These are phyloP conservation scores for Cerceris ruficornis DNA, from an alignment of 2,888 invertebrate genomes.

Conservation along the genomic window DNA sequence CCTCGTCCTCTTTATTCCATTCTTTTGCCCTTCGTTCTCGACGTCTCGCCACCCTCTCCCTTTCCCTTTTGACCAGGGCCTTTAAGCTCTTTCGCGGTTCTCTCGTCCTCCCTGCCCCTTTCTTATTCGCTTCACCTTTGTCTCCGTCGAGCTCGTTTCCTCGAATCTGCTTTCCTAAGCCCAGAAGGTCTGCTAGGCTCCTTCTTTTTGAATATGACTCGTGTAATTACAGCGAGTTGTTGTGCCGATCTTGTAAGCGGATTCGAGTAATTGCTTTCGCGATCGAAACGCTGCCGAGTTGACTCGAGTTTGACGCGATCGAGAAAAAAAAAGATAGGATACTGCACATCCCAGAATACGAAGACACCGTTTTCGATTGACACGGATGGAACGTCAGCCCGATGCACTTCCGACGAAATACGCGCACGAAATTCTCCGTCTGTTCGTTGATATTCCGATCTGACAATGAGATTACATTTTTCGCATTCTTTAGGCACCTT, in stretches of 20 bases:
- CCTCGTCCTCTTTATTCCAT: background rate
- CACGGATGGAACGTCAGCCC: too few relatives aligned
- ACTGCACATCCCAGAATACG: too few relatives aligned
- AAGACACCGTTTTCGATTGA: background rate
- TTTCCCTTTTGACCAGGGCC: conserved; percentile 35
- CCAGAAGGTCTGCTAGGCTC: conserved; percentile 32
- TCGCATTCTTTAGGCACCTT: background rate
- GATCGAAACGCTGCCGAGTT: background rate
- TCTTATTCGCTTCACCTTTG: conserved; percentile 41
- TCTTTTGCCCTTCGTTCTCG: conserved; percentile 18
- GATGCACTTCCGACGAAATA: too few relatives aligned
- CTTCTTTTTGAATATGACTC: conserved; percentile 46
- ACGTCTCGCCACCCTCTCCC: conserved; percentile 29
- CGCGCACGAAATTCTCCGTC: too few relatives aligned
- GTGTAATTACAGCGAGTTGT: conserved; percentile 55
- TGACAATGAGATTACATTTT: background rate
- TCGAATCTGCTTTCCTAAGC: conserved; percentile 53
- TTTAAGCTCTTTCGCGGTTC: conserved; percentile 38
- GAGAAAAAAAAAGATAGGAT: background rate
- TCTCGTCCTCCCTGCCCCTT: conserved; percentile 5
- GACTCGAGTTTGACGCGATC: conserved; percentile 20
- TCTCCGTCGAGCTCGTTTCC: conserved; percentile 45
- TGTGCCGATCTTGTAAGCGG: conserved; percentile 46
- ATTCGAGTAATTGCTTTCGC: conserved; percentile 37
- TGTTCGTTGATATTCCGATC: too few relatives aligned